Evolutionary conservation across 2,888 invertebrate species (phyloP), one percentile per base, ranked within the genome.

Genomic region (Melinaea menophilus): DNA sequence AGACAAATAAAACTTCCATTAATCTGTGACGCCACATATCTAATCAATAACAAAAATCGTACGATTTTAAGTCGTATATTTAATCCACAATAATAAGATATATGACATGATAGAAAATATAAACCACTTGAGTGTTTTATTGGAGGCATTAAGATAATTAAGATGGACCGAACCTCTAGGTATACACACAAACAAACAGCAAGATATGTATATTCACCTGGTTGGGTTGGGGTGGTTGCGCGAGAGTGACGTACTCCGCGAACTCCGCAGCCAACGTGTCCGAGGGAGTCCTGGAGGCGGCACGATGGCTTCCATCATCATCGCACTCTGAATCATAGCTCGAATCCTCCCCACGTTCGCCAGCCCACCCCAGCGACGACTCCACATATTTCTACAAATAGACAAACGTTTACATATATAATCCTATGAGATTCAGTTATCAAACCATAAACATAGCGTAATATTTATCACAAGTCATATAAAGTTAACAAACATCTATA

Each of bases 321-420:
- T 95, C 95, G 79, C 93, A 95, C 82, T 96, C 96, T 31, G 96
- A 96, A 88, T 96, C 96, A 86, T 97, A 96, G 79, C 96, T 96
- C 62, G 96, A 96, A 85, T 96, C 96, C 78, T 96, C 96, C 54
- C 87, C 91, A 59, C 86, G 86, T 74, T 88, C 92, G 70, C 87
- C 91, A 64, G 84, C 87, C 90, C 90, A 92, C 71, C 91, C 92
- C 86, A 91, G 91, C 84, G 90, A 92, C 85, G 93, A 93, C 84
- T 95, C 94, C 88, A 94, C 94, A 92, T 94, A 94, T 91, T 94
- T 94, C 95, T 95, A 92, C 4, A 92, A 92, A 67, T 76, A 75
- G 66, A 58, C 22, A 22, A 22, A 22, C 22, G 22, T 22, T 22
- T 22, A 22, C 22, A 22, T 22, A 22, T 22, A 22, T 22, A 22